Evolutionary conservation across 1,140 invertebrate genomes (phyloP).

Genomic region (Bombus balteatus): DNA sequence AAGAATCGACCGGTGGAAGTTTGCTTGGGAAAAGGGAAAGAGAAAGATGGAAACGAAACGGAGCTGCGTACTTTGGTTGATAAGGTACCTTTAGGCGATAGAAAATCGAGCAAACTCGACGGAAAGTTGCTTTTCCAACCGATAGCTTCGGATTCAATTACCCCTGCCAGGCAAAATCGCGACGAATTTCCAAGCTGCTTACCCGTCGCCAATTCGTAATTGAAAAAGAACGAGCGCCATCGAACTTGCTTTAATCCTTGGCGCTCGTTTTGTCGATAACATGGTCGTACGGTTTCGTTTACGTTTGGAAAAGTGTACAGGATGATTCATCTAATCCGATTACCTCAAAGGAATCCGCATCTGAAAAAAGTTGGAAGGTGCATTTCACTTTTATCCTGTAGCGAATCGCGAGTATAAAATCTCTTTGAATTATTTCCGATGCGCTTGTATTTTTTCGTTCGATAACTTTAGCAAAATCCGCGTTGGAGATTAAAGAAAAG

Average conservation of each 20-base stretch:
- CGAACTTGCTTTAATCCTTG: not conserved
- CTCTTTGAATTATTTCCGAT: too few relatives aligned
- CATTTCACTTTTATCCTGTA: too few relatives aligned
- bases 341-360: too few relatives aligned
- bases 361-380: too few relatives aligned
- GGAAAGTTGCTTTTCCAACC: constrained; percentile 11
- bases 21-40: not conserved
- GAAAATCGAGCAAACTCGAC: constrained; percentile 4
- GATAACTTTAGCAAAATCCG: too few relatives aligned
- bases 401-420: too few relatives aligned
- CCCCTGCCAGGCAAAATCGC: not conserved
- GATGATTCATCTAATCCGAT: not conserved
- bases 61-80: not conserved
- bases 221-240: not conserved
- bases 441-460: too few relatives aligned
- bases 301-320: not conserved
- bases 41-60: not conserved
- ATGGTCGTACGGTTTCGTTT: not conserved
- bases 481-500: too few relatives aligned
- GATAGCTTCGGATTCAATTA: constrained; percentile 14
- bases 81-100: not conserved
- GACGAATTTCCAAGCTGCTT: constrained; percentile 21
- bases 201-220: not conserved
- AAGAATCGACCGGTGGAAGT: not conserved
- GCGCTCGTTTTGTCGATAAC: not conserved